phyloP scores from a whole-genome alignment of 2,797 vertebrate genomes.

The Lepidocolaptes lacrymiger region DNA sequence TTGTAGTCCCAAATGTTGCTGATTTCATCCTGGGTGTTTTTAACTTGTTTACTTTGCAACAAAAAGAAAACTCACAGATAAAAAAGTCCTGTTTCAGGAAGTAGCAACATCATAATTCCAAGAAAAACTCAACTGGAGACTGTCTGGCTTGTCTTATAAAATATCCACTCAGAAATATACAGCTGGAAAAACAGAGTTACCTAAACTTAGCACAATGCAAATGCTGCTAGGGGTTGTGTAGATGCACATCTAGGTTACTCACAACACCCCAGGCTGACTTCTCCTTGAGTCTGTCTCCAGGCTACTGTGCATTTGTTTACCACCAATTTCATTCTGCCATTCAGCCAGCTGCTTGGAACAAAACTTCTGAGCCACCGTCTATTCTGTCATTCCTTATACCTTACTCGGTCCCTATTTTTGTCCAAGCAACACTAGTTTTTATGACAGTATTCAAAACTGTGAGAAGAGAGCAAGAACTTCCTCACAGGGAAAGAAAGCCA shows the following conservation, averaged over 20 bases:
- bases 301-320: neutral
- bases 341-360: neutral
- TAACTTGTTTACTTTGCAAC: constrained; percentile 11
- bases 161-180: neutral
- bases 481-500: neutral
- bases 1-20: neutral
- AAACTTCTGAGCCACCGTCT: neutral
- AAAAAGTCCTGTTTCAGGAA: neutral
- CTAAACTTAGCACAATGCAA: neutral
- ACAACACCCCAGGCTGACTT: neutral
- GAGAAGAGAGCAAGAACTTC: neutral
- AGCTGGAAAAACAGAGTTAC: neutral
- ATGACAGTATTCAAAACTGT: neutral
- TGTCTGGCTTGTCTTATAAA: neutral
- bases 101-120: neutral
- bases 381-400: neutral
- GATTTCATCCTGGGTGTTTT: neutral
- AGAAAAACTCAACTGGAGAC: neutral
- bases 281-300: neutral
- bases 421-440: neutral
- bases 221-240: neutral
- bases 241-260: neutral
- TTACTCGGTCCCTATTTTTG: neutral
- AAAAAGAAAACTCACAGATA: neutral
- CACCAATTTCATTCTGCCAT: neutral